Evolutionary conservation across 2,888 invertebrate genomes (phyloP), one percentile per base, ranked within the genome.

Genomic region (Torymus texanus): DNA sequence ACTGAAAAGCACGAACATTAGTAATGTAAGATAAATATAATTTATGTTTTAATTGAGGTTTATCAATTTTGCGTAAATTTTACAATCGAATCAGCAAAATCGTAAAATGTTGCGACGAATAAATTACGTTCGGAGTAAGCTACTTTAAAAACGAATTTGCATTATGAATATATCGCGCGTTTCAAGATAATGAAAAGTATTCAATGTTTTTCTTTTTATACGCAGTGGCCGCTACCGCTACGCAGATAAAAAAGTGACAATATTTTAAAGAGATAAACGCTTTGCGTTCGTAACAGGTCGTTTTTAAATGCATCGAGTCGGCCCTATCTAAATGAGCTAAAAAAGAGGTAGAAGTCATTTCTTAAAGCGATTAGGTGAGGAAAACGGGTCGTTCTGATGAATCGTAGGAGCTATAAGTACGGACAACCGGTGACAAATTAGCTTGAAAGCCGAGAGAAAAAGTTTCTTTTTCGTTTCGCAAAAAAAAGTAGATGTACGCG

Each of bases 261-360:
- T 85, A 85, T 84, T 84, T 86, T 83, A 85, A 82, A 71, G 70
- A 85, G 87, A 87, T 86, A 86, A 85, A 83, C 50, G 14, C n/a
- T 84, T 80, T 73, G 76, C 79, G 73, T 84, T 82, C 71, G 82
- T 82, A 84, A 83, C 84, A 83, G 83, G 84, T 86, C 83, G 84
- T 82, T 75, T 84, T 83, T 83, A 84, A 86, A 86, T 85, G 83
- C 83, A 85, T 85, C 81, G 83, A 76, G 62, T 85, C 81, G 82
- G 11, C 80, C 72, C 66, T 85, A 85, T 85, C 84, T 85, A 83
- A 85, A 85, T 80, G 84, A 83, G 82, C 68, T 75, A 65, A 62
- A 76, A 77, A 82, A 79, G 62, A 82, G 82, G 83, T 79, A 75
- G 83, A 82, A 81, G 82, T 84, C 83, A 87, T 86, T 85, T 85